phyloP scores from a whole-genome alignment of 2,888 invertebrate species.

The Tachystola acroxantha region DNA sequence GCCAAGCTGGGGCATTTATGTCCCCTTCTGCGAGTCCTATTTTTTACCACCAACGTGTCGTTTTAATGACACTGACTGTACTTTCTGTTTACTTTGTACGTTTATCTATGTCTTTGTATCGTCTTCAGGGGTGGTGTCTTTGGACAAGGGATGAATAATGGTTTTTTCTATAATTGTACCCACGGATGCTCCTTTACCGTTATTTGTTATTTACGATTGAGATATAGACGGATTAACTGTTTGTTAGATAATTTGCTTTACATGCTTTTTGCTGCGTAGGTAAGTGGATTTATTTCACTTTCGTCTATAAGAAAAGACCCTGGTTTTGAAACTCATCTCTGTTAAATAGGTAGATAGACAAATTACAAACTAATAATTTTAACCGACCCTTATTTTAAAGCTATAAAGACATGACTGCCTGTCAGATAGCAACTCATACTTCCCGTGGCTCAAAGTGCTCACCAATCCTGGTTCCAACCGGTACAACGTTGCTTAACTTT shows the following conservation, averaged over 20 bases:
- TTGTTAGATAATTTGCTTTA: slow-evolving; percentile 39
- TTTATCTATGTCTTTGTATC: slow-evolving; percentile 60
- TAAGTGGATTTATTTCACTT: neutral
- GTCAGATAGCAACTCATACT: no score
- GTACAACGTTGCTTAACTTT: no score
- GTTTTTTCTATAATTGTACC: slow-evolving; percentile 41
- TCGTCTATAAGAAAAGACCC: no score
- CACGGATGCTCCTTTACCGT: slow-evolving; percentile 41
- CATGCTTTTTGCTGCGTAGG: slow-evolving; percentile 26
- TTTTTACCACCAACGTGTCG: slow-evolving; percentile 51
- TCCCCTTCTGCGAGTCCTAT: slow-evolving; percentile 32
- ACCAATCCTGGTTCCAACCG: no score
- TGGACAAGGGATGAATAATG: slow-evolving; percentile 61
- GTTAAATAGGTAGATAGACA: no score
- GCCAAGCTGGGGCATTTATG: slow-evolving; percentile 19
- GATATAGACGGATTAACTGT: slow-evolving; percentile 20
- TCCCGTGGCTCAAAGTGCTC: no score
- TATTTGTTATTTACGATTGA: slow-evolving; percentile 36
- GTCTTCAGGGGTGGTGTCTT: slow-evolving; percentile 55
- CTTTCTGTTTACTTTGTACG: slow-evolving; percentile 63
- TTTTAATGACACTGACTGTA: slow-evolving; percentile 59
- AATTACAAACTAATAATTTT: no score
- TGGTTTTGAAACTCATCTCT: no score
- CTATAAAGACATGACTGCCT: no score
- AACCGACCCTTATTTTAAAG: no score